Evolutionary conservation across 1,140 invertebrate species (phyloP).

Genomic region (Triops longicaudatus): DNA sequence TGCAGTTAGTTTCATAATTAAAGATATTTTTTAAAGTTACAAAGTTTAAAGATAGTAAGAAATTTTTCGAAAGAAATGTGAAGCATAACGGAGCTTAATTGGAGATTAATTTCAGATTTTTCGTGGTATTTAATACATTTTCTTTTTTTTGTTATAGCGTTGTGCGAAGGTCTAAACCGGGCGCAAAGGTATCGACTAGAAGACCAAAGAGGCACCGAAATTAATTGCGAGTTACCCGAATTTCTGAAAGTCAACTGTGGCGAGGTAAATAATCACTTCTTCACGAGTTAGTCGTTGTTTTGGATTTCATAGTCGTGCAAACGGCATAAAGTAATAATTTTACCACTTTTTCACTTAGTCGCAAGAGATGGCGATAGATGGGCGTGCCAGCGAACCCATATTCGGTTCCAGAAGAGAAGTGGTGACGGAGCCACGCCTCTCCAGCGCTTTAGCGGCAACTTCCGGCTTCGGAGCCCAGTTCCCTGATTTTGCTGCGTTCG

Average conservation of each 20-base stretch:
- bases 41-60: no score
- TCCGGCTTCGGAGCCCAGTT: not conserved
- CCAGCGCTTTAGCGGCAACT: constrained; percentile 15
- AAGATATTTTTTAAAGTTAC: no score
- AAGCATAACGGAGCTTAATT: no score
- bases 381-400: constrained; percentile 30
- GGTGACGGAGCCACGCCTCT: constrained; percentile 27
- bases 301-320: no score
- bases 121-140: no score
- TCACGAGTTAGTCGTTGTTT: not conserved
- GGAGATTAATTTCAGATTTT: no score
- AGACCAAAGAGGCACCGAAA: constrained; percentile 71
- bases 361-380: constrained; percentile 33
- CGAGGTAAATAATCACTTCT: not conserved
- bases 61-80: no score
- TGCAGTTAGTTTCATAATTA: no score
- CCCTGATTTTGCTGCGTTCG: constrained; percentile 27
- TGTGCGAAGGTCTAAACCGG: constrained; percentile 65
- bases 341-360: constrained; percentile 21
- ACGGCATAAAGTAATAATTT: no score
- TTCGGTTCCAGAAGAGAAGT: constrained; percentile 29
- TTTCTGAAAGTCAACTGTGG: constrained; percentile 50
- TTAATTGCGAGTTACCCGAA: constrained; percentile 69
- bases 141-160: constrained; percentile 33
- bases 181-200: constrained; percentile 64